Conservation (phyloP, 2,797 vertebrate species). For the Leucoraja ocellata region DNA sequence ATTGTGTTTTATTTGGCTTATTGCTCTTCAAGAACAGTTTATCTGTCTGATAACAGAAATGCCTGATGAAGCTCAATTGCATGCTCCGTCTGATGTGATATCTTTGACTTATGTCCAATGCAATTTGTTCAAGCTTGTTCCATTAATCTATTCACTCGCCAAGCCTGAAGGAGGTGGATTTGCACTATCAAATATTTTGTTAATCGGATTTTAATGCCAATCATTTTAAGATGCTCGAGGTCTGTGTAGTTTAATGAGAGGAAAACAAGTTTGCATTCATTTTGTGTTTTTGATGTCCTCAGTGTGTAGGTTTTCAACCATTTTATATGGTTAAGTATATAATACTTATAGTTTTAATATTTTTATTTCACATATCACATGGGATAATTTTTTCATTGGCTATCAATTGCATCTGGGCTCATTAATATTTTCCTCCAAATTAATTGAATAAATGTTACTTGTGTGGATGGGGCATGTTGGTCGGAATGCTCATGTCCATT, state of each 20-base stretch:
- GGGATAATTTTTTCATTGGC: neutral
- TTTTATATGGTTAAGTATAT: neutral
- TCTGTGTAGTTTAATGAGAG: neutral
- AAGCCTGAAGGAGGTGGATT: neutral
- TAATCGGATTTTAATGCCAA: neutral
- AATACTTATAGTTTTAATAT: neutral
- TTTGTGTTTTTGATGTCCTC: neutral
- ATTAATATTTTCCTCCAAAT: neutral
- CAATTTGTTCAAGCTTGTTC: neutral
- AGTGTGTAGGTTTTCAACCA: neutral
- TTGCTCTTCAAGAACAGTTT: neutral
- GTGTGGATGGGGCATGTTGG: too few relatives aligned
- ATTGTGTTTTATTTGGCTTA: neutral
- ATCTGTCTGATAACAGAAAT: slow-evolving; percentile 1
- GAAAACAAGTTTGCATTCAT: neutral
- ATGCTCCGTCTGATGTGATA: neutral
- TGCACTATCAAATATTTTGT: neutral
- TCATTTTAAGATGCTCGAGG: neutral
- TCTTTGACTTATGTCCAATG: neutral
- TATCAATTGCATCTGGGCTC: neutral
- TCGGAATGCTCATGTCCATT: too few relatives aligned
- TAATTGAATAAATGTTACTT: neutral
- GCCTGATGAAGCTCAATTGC: neutral
- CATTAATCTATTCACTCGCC: neutral
- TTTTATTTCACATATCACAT: neutral